A percentile compares a stretch with the other conserved stretches of the same genome.
Evolutionary conservation across 2,797 vertebrate species (phyloP).

Genomic region (Smutsia gigantea): DNA sequence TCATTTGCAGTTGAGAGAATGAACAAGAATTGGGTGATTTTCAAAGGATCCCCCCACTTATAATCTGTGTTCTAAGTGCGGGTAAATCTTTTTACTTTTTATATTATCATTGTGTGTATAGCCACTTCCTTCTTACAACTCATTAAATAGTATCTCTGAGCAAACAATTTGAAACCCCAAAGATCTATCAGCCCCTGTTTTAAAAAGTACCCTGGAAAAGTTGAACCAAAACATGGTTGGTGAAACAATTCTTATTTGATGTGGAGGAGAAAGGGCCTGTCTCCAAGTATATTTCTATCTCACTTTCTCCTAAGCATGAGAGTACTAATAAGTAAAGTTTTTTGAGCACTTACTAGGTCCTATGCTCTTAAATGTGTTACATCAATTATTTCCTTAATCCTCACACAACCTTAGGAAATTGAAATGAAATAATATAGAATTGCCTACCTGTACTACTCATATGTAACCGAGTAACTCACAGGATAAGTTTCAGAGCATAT

Average conservation of each 20-base stretch:
- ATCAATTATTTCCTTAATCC: neutral
- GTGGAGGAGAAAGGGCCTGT: neutral
- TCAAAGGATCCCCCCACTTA: neutral
- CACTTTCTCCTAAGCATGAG: neutral
- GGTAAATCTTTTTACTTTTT: neutral
- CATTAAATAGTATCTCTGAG: neutral
- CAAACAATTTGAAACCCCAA: neutral
- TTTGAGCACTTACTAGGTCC: neutral
- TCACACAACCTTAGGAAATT: neutral
- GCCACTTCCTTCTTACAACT: neutral
- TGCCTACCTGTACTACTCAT: neutral
- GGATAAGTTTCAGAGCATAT: neutral
- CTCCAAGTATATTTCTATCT: neutral
- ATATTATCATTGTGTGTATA: neutral
- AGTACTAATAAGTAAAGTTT: neutral
- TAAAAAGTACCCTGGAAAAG: neutral
- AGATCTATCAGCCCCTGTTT: neutral
- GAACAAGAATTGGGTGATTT: neutral
- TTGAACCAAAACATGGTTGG: neutral
- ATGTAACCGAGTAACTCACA: neutral
- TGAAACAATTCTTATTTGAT: neutral
- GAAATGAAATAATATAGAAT: neutral
- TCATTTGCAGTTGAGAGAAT: neutral
- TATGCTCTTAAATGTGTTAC: neutral
- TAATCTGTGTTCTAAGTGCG: neutral